Evolutionary conservation across 1,140 invertebrate genomes (phyloP).

Genomic region (Trichogramma pretiosum): DNA sequence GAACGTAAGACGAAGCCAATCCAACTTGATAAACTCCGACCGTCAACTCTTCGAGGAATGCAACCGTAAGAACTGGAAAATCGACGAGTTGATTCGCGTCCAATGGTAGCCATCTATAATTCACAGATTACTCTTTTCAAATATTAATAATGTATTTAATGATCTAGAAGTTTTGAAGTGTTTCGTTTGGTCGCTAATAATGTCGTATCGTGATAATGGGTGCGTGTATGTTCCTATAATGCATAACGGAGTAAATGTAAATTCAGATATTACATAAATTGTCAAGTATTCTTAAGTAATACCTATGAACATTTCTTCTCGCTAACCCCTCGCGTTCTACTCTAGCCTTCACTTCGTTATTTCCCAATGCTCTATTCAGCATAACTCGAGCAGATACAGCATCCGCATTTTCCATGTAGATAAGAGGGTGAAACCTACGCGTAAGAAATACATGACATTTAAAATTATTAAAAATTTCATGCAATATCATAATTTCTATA

Average conservation of each 20-base stretch:
- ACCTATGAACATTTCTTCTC: conserved; percentile 1
- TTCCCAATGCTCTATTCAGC: not conserved
- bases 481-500: no score
- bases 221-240: no score
- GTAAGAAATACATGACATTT: no score
- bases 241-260: no score
- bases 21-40: not conserved
- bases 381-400: not conserved
- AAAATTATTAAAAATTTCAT: no score
- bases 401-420: conserved; percentile 1
- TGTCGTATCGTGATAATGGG: no score
- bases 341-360: not conserved
- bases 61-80: not conserved
- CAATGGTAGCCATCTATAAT: not conserved
- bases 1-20: not conserved
- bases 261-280: no score
- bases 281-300: no score
- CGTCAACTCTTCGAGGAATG: not conserved
- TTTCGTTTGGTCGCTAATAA: no score
- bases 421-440: not conserved
- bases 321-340: not conserved
- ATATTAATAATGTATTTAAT: no score
- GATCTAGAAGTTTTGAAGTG: no score
- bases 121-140: no score
- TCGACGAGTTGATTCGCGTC: not conserved